Percentiles rank a stretch among this genome's conserved stretches.
Evolutionary conservation across 2,888 invertebrate genomes (phyloP).

Genomic region (Drosophila engyochracea): DNA sequence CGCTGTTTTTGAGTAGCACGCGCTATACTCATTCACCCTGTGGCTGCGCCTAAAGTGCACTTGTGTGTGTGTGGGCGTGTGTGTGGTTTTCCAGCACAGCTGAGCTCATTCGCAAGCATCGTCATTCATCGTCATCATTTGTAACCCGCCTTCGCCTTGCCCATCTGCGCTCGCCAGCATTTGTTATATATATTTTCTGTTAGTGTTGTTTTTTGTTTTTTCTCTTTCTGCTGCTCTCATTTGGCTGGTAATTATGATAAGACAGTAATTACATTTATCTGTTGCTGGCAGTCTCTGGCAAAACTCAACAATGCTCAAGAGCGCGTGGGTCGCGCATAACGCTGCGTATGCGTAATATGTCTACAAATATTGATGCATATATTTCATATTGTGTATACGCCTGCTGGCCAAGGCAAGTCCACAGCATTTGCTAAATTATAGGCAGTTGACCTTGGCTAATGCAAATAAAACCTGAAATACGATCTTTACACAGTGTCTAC

Average conservation of each 20-base stretch:
- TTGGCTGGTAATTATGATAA: slow-evolving; percentile 78
- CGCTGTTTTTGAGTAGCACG: background rate
- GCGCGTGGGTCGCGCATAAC: slow-evolving; percentile 44
- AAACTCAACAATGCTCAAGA: slow-evolving; percentile 38
- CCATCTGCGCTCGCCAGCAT: background rate
- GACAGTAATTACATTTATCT: slow-evolving; percentile 81
- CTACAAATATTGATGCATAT: background rate
- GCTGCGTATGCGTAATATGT: slow-evolving; percentile 71
- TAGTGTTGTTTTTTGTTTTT: slow-evolving; percentile 11
- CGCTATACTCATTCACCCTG: slow-evolving; percentile 13
- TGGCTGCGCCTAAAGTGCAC: slow-evolving; percentile 41
- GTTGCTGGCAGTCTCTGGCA: slow-evolving; percentile 59
- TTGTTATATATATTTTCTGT: slow-evolving; percentile 36
- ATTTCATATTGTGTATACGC: slow-evolving; percentile 62
- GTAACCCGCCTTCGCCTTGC: slow-evolving; percentile 4
- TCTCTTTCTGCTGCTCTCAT: slow-evolving; percentile 38
- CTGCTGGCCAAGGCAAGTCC: slow-evolving; percentile 56
- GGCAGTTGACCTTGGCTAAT: slow-evolving; percentile 45
- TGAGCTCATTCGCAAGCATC: slow-evolving; percentile 59
- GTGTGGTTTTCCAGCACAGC: slow-evolving; percentile 44
- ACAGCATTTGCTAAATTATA: slow-evolving; percentile 40
- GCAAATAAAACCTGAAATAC: slow-evolving; percentile 11
- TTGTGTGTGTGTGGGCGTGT: slow-evolving; percentile 24
- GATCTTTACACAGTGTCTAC: slow-evolving; percentile 6
- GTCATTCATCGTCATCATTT: slow-evolving; percentile 70